Conservation (phyloP, 2,888 invertebrate species). For the Ptilodon capucinus region DNA sequence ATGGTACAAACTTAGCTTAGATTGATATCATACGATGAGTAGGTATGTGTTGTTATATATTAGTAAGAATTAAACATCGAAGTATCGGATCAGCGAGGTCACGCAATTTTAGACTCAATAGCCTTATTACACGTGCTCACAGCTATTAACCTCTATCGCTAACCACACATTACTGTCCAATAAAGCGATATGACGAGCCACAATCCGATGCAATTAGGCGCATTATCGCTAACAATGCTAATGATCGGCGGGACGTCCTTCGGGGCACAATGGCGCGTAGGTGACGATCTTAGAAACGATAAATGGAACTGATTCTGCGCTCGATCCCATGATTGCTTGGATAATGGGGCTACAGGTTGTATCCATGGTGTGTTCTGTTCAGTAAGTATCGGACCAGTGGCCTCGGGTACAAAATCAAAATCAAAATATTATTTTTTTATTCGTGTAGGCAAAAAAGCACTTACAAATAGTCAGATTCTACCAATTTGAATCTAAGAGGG, state of each 20-base stretch:
- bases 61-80: background rate
- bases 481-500: no score
- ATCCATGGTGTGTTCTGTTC: conserved; percentile 2
- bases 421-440: no score
- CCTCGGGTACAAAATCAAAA: no score
- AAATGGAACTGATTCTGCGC: conserved; percentile 18
- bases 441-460: no score
- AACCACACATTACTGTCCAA: conserved; percentile 11
- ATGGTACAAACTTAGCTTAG: no score
- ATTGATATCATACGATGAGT: no score
- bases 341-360: conserved; percentile 18
- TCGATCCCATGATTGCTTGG: conserved; percentile 42
- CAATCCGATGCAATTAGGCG: conserved; percentile 40
- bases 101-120: background rate
- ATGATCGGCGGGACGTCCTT: conserved; percentile 38
- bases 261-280: conserved; percentile 42
- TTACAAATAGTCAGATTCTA: no score
- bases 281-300: conserved; percentile 38
- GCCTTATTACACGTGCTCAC: background rate
- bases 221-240: conserved; percentile 38
- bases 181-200: conserved; percentile 25
- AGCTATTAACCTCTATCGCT: conserved; percentile 18
- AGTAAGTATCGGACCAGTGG: no score
- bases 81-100: background rate
- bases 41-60: no score